These are phyloP conservation scores for Polyommatus icarus DNA, from an alignment of 2,888 invertebrate genomes.

Conservation along the genomic window DNA sequence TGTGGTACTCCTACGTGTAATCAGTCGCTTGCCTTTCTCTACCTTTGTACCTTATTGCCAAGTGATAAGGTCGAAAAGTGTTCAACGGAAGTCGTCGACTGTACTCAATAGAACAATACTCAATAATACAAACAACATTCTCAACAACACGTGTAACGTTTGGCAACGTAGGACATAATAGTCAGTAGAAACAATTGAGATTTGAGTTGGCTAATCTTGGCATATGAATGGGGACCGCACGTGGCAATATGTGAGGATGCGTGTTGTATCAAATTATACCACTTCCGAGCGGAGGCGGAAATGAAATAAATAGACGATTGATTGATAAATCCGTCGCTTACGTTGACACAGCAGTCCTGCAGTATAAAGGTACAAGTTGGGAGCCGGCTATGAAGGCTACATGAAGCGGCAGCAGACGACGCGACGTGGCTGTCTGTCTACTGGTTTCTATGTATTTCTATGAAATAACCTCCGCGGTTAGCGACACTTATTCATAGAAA, in stretches of 20 bases:
- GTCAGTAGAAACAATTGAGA: background rate
- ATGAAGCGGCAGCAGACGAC: too few relatives aligned
- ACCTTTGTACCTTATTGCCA: background rate
- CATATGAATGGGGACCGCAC: slow-evolving; percentile 12
- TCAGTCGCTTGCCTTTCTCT: background rate
- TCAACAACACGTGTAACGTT: background rate
- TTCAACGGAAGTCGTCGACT: too few relatives aligned
- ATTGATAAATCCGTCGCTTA: too few relatives aligned
- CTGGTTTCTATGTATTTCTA: too few relatives aligned
- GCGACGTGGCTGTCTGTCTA: too few relatives aligned
- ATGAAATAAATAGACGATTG: too few relatives aligned
- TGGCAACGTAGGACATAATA: background rate
- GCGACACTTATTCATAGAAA: too few relatives aligned
- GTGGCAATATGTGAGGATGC: background rate
- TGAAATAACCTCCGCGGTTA: too few relatives aligned
- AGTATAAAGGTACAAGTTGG: too few relatives aligned
- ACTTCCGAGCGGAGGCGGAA: background rate
- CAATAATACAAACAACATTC: background rate
- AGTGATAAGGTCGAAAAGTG: background rate
- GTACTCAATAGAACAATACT: background rate
- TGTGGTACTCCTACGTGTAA: background rate
- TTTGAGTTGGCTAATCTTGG: background rate
- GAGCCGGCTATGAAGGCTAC: too few relatives aligned
- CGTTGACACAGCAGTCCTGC: too few relatives aligned
- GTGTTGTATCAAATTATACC: background rate